These are phyloP conservation scores for Andrena trimmerana DNA, from an alignment of 2,888 invertebrate species.

Conservation along the genomic window DNA sequence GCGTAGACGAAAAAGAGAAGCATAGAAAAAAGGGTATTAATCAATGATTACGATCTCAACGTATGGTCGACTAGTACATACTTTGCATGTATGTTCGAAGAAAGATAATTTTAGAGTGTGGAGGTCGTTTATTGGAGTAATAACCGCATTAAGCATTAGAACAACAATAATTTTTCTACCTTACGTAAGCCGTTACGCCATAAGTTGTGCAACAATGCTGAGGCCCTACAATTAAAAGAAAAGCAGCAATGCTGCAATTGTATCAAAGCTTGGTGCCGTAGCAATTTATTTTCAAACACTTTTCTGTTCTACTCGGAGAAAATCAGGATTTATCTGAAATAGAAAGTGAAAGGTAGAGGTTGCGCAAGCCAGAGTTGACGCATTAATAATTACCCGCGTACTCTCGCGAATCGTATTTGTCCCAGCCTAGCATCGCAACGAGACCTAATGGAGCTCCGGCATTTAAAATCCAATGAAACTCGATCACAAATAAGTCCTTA, in stretches of 20 bases:
- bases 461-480: not conserved
- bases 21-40: constrained; percentile 4
- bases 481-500: not conserved
- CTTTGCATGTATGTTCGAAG: not conserved
- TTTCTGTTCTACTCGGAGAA: constrained; percentile 17
- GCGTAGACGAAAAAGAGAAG: no score
- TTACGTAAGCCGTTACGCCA: not conserved
- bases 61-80: not conserved
- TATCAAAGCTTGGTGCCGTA: constrained; percentile 13
- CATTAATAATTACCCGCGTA: constrained; percentile 28
- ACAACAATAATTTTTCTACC: not conserved
- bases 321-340: constrained; percentile 51
- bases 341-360: constrained; percentile 55
- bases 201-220: not conserved
- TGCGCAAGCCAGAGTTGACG: constrained; percentile 33
- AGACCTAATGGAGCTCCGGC: not conserved
- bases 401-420: constrained; percentile 11
- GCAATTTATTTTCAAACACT: constrained; percentile 17
- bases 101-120: not conserved
- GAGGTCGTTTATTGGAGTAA: not conserved
- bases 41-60: constrained; percentile 17
- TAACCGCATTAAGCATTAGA: not conserved
- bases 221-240: not conserved
- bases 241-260: constrained; percentile 18
- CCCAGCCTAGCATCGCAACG: not conserved